Conservation (phyloP, 2,113 vertebrate species). For the Petrocephalus zakoni region DNA sequence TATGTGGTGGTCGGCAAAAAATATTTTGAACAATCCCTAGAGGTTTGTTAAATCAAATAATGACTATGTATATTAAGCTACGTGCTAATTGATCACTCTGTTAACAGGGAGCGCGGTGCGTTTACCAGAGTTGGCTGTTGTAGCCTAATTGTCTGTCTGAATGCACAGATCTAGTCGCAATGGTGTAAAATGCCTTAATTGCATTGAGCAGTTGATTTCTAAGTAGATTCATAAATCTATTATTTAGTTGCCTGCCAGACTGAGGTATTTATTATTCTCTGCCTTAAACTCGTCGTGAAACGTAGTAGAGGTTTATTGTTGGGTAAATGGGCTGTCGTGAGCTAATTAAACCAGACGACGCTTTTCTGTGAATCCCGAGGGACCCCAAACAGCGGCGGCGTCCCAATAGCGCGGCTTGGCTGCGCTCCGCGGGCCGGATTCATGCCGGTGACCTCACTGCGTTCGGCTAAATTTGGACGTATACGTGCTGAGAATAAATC, state of each 20-base stretch:
- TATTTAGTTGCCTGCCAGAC: neutral
- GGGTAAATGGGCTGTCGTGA: neutral
- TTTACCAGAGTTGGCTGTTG: neutral
- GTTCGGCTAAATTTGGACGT: neutral
- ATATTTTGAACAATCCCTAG: neutral
- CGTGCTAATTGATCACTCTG: neutral
- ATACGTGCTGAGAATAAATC: neutral
- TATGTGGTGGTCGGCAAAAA: neutral
- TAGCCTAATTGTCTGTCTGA: neutral
- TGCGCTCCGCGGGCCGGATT: neutral
- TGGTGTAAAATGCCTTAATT: neutral
- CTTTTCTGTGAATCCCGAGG: neutral
- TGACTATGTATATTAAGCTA: neutral
- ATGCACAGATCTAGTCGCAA: neutral
- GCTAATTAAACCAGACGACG: neutral
- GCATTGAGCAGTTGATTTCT: neutral
- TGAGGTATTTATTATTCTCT: neutral
- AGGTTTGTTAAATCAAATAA: neutral
- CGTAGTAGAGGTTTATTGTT: neutral
- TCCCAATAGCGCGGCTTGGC: neutral
- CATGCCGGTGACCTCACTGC: constrained; percentile 2
- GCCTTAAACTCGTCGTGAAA: neutral
- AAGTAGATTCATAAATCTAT: neutral
- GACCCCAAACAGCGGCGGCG: neutral
- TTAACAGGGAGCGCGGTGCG: neutral